Evolutionary conservation across 2,797 vertebrate genomes (phyloP).

Genomic region (Triplophysa yarkandensis): DNA sequence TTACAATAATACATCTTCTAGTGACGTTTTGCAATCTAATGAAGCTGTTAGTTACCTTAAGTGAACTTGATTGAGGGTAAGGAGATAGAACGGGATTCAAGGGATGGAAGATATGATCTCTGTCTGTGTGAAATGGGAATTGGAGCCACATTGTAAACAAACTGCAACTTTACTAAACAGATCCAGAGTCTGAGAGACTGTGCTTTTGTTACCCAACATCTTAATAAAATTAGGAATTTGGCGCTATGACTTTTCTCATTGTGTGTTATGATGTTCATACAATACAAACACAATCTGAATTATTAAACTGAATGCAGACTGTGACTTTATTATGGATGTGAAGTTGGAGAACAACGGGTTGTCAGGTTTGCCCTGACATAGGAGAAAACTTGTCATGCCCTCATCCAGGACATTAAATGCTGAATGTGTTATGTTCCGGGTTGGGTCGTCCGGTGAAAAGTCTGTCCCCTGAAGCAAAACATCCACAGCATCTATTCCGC

Average conservation of each 20-base stretch:
- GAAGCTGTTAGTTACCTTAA: constrained; percentile 1
- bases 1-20: not conserved
- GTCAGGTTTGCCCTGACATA: not conserved
- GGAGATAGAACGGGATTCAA: not conserved
- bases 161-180: constrained; percentile 72
- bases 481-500: constrained; percentile 7
- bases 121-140: constrained; percentile 65
- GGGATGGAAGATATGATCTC: constrained; percentile 1
- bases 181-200: constrained; percentile 73
- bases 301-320: not conserved
- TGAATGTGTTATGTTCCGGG: not conserved
- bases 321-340: not conserved
- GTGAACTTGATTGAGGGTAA: not conserved
- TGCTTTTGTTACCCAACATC: constrained; percentile 76
- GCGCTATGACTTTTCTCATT: constrained; percentile 66
- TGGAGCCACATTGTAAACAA: constrained; percentile 75
- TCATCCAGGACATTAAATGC: not conserved
- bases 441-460: not conserved
- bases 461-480: not conserved
- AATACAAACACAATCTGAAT: constrained; percentile 13
- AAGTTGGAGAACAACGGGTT: not conserved
- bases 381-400: not conserved
- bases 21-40: not conserved
- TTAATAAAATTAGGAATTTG: constrained; percentile 75
- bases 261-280: constrained; percentile 51